These are phyloP conservation scores for Timema cristinae DNA, from an alignment of 2,888 invertebrate species.

Conservation along the genomic window DNA sequence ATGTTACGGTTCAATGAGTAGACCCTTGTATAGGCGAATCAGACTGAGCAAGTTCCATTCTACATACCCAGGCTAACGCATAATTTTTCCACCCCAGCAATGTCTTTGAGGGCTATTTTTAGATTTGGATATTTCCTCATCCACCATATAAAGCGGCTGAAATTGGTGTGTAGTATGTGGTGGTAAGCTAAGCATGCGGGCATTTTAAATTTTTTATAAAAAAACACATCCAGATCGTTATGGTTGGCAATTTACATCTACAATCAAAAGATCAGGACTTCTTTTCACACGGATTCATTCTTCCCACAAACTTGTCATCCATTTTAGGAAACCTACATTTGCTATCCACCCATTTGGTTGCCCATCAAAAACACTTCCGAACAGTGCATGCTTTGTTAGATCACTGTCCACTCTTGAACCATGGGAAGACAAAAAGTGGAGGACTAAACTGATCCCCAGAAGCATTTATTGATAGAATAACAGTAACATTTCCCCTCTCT, in stretches of 20 bases:
- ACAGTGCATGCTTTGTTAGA: slow-evolving; percentile 10
- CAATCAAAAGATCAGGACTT: too few relatives aligned
- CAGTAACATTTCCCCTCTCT: slow-evolving; percentile 15
- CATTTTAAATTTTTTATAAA: neutral
- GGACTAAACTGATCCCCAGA: slow-evolving; percentile 15
- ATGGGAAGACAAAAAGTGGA: too few relatives aligned
- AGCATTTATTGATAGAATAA: neutral
- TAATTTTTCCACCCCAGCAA: slow-evolving; percentile 2
- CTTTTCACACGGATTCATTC: neutral
- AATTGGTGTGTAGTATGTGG: slow-evolving; percentile 10
- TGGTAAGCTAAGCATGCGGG: slow-evolving; percentile 7
- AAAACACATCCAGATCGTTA: neutral
- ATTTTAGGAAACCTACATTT: slow-evolving; percentile 18
- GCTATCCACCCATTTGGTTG: slow-evolving; percentile 7
- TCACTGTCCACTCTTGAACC: slow-evolving; percentile 18
- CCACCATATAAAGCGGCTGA: neutral
- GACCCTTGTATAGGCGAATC: slow-evolving; percentile 9
- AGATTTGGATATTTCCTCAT: slow-evolving; percentile 16
- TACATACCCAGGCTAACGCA: neutral
- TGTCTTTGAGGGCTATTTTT: neutral
- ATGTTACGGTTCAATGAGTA: slow-evolving; percentile 14
- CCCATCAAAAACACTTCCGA: slow-evolving; percentile 7
- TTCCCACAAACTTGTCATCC: slow-evolving; percentile 11
- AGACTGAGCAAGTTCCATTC: slow-evolving; percentile 14
- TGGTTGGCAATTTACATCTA: neutral